Evolutionary conservation across 2,797 vertebrate genomes (phyloP), one percentile per base, ranked within the genome.

Genomic region (Crax fasciolata): DNA sequence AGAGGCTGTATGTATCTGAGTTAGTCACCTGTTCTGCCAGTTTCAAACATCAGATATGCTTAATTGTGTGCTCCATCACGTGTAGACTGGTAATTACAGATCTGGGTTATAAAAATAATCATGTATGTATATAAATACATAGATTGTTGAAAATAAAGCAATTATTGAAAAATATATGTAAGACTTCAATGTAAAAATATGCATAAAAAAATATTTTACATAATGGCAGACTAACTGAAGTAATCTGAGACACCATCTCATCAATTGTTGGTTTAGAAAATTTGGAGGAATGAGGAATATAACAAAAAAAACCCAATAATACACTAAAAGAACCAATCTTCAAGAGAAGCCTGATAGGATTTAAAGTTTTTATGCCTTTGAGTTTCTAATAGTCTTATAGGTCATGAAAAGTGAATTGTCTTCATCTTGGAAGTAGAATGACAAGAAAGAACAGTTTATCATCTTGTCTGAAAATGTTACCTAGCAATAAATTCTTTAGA

Each of bases 391-490:
- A 90, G 68, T 43, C 20, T 54, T 74, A 44, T 83, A 92, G 65
- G 68, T 93, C 62, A 68, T 91, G 62, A 78, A 92, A 92, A 96
- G 70, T 84, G 51, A 89, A 84, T 81, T 96, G 82, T 92, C 79
- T 94, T 94, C 79, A 73, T 80, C 51, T 70, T 84, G 82, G 11
- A 83, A 17, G 17, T 51, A 85, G 57, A 28, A 62, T 61, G 85
- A 86, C 80, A 92, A 82, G 63, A 92, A 86, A 75, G 49, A 88
- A 10, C 44, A 54, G 79, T 90, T 95, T 92, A 81, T 87, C 91
- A 75, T 91, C 84, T 68, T 93, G 46, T 61, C 84, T 67, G 61
- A 91, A 95, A 93, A 89, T 18, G 71, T 91, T 94, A 83, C 65
- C 32, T 80, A 75, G 65, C 54, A 91, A 49, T 82, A 80, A 92